A percentile compares a stretch with the other conserved stretches of the same genome.
These are phyloP conservation scores for Neosilurus mollespiculum DNA, from an alignment of 2,797 vertebrate genomes.

Conservation along the genomic window DNA sequence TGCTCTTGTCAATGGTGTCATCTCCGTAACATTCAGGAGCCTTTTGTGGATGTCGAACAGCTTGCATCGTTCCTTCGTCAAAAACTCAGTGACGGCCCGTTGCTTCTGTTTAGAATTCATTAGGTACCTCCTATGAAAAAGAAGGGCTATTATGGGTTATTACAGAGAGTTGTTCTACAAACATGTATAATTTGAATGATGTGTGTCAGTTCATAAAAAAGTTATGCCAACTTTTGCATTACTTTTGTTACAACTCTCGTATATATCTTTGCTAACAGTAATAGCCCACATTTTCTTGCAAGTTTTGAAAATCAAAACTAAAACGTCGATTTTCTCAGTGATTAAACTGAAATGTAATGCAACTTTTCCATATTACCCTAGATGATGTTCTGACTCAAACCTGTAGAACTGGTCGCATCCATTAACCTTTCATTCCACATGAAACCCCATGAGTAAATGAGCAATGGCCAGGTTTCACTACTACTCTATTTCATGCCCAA, in stretches of 20 bases:
- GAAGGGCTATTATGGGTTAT: too few species aligned
- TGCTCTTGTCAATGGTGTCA: too few species aligned
- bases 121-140: too few species aligned
- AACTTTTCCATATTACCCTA: slow-evolving; percentile 11
- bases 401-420: slow-evolving; percentile 2
- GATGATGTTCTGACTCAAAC: not conserved
- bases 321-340: not conserved
- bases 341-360: not conserved
- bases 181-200: not conserved
- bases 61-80: too few species aligned
- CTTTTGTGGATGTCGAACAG: too few species aligned
- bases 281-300: not conserved
- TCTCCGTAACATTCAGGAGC: too few species aligned
- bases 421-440: slow-evolving; percentile 21
- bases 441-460: slow-evolving; percentile 13
- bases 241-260: not conserved
- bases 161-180: too few species aligned
- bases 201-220: too few species aligned
- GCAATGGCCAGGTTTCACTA: slow-evolving; percentile 17
- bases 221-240: too few species aligned
- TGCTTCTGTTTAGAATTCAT: too few species aligned
- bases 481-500: slow-evolving; percentile 19
- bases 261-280: not conserved
- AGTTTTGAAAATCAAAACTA: not conserved
- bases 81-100: too few species aligned